Conservation (phyloP, 2,113 vertebrate species). For the Meriones unguiculatus region DNA sequence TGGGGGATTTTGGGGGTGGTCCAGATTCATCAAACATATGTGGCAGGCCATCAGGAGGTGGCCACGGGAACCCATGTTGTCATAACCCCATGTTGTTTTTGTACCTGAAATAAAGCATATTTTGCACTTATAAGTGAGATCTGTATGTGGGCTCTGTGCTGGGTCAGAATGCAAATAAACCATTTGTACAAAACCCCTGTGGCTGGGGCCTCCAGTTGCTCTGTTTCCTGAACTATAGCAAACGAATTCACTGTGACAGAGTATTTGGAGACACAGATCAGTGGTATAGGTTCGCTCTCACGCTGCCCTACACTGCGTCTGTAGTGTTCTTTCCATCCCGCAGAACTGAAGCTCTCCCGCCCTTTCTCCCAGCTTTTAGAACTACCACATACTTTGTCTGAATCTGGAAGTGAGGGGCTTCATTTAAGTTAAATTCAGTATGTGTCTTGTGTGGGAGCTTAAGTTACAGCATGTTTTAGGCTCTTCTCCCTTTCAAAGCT, state of each 20-base stretch:
- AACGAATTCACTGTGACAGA: background rate
- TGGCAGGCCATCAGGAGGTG: conserved; percentile 44
- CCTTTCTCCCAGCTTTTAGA: background rate
- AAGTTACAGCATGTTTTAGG: background rate
- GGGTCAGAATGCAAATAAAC: conserved; percentile 88
- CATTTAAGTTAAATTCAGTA: background rate
- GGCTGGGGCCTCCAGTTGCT: background rate
- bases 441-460: background rate
- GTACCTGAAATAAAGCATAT: conserved; percentile 86
- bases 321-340: background rate
- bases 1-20: conserved; percentile 46
- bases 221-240: background rate
- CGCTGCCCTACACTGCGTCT: rapidly evolving
- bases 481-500: background rate
- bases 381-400: background rate
- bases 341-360: background rate
- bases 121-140: conserved; percentile 87
- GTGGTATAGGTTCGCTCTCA: background rate
- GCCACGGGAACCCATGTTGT: conserved; percentile 72
- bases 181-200: conserved; percentile 85
- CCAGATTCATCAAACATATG: rapidly evolving
- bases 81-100: conserved; percentile 84
- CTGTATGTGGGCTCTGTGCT: conserved; percentile 85
- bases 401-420: background rate
- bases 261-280: rapidly evolving